phyloP scores from a whole-genome alignment of 1,140 invertebrate genomes.

The Batillaria attramentaria region DNA sequence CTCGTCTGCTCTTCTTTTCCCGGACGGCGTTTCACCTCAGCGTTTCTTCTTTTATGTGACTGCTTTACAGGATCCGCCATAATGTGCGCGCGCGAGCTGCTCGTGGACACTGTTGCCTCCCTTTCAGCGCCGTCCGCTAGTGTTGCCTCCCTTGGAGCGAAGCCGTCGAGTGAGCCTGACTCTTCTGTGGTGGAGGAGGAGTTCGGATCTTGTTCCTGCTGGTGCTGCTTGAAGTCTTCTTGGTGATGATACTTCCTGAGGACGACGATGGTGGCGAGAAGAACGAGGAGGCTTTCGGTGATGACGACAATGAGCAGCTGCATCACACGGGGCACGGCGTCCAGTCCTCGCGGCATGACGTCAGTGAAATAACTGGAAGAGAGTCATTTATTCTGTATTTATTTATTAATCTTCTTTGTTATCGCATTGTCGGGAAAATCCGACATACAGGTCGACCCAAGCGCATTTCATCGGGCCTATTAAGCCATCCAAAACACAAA shows the following conservation, averaged over 20 bases:
- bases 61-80: not conserved
- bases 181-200: not conserved
- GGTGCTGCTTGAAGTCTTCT: not conserved
- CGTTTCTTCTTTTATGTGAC: not conserved
- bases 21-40: not conserved
- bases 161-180: not conserved
- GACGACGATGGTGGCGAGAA: slow-evolving; percentile 16
- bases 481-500: not conserved
- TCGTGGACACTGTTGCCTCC: not conserved
- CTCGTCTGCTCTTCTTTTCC: too few species aligned
- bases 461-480: too few species aligned
- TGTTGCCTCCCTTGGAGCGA: not conserved
- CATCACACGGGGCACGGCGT: slow-evolving; percentile 75
- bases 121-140: not conserved
- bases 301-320: not conserved
- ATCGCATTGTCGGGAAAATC: too few species aligned
- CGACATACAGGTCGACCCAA: too few species aligned
- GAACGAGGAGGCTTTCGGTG: not conserved
- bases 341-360: not conserved
- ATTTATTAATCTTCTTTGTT: too few species aligned
- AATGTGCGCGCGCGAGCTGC: not conserved
- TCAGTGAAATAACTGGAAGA: slow-evolving; percentile 7
- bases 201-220: not conserved
- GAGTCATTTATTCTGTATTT: too few species aligned
- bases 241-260: slow-evolving; percentile 11